Evolutionary conservation across 2,113 vertebrate species (phyloP), one percentile per base, ranked within the genome.

Genomic region (Arizona elegans): DNA sequence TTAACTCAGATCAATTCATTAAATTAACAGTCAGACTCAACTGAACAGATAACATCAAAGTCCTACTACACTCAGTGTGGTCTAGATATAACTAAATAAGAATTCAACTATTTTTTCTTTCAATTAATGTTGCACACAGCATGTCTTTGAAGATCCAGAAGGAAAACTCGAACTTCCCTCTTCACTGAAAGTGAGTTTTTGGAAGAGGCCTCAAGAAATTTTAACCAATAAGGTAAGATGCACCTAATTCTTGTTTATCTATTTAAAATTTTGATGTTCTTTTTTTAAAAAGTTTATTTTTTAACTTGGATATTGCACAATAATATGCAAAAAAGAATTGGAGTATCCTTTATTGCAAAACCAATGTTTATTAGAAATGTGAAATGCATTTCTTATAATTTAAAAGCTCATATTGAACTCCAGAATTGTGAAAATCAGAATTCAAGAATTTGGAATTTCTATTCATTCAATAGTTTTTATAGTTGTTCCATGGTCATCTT

Each of bases 181-280:
- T 29, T 98, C 98, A 62, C 85, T 99, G 90, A 98, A 98, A 96
- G 97, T 99, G 55, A 97, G 98, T 97, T 97, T 97, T 54, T 99
- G 99, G 99, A 99, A 98, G 96, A 98, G 98, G 26, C 98, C 99
- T 21, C 92, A 97, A 8, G 99, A 99, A 89, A 97, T 98, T 96
- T 96, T 98, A 92, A 38, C 62, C 87, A 97, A 96, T 92, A 97
- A 96, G 98, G 99, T 98, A 97, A 97, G 97, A 96, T 92, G 38
- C 2, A 55, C 2, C n/a, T 87, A 62, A 70, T 94, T 96, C 93
- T 33, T 9, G 33, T 3, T 81, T 81, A 81, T 81, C 75, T 85
- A 53, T 81, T 87, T 86, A 50, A 86, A 56, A 47, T 59, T 12
- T 47, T 47, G 33, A 47, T 91, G 15, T 91, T 54, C 33, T 91